Conservation (phyloP, 1,140 invertebrate genomes). For the Luehdorfia chinensis region DNA sequence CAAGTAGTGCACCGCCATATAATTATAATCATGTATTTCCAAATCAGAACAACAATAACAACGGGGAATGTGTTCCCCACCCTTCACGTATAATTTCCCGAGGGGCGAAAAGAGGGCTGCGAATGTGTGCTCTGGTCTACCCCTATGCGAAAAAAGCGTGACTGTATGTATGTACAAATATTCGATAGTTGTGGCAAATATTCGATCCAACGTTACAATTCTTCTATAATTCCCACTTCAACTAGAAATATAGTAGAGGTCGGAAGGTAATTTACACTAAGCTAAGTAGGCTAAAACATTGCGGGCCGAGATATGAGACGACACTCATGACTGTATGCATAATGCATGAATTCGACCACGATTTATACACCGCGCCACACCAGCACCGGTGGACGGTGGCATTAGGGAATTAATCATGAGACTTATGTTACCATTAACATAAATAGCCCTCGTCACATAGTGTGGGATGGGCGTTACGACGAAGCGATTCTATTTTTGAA, state of each 20-base stretch:
- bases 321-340: constrained; percentile 47
- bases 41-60: no score
- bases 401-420: constrained; percentile 37
- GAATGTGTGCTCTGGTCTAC: no score
- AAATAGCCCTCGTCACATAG: constrained; percentile 22
- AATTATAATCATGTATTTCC: no score
- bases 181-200: no score
- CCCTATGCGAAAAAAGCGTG: no score
- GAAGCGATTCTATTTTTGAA: constrained; percentile 14
- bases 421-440: constrained; percentile 26
- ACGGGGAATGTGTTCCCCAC: no score
- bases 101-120: no score
- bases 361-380: constrained; percentile 32
- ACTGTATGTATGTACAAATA: no score
- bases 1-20: no score
- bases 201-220: no score
- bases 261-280: constrained; percentile 28
- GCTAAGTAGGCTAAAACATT: constrained; percentile 46
- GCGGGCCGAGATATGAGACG: constrained; percentile 45
- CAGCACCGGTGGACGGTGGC: constrained; percentile 25
- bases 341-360: constrained; percentile 46
- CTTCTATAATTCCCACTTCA: background rate
- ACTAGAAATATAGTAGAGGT: constrained; percentile 20
- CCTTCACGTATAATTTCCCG: no score
- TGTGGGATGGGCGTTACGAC: constrained; percentile 18